A percentile compares a stretch with the other conserved stretches of the same genome.
phyloP scores from a whole-genome alignment of 2,888 invertebrate genomes.

The Leptinotarsa rubiginosa region DNA sequence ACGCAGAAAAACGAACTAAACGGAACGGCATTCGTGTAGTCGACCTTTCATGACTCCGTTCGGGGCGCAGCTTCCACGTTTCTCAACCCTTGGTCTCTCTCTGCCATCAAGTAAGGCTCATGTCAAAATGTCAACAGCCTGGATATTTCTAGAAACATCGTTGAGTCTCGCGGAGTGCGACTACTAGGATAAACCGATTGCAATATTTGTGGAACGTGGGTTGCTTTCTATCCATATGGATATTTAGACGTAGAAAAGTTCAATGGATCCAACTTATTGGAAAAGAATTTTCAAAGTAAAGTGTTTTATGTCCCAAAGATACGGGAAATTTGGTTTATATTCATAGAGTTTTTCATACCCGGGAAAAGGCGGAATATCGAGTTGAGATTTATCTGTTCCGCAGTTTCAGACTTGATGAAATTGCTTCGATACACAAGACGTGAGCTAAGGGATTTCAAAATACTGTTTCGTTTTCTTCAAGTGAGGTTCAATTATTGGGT shows the following conservation, averaged over 20 bases:
- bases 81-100: constrained; percentile 5
- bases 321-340: background rate
- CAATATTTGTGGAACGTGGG: constrained; percentile 14
- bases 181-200: background rate
- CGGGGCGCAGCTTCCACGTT: background rate
- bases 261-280: constrained; percentile 5
- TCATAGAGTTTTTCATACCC: background rate
- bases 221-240: background rate
- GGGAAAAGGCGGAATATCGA: background rate
- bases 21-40: background rate
- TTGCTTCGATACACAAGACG: background rate
- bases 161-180: background rate
- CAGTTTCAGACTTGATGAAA: background rate
- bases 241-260: background rate
- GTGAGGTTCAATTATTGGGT: too few relatives aligned
- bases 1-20: background rate
- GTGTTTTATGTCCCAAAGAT: background rate
- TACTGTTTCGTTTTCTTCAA: too few relatives aligned
- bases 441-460: too few relatives aligned
- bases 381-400: background rate
- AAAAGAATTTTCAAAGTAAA: background rate
- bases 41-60: constrained; percentile 7
- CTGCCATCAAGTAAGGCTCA: constrained; percentile 3
- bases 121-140: constrained; percentile 12
- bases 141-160: background rate